Evolutionary conservation across 2,888 invertebrate species (phyloP).

Genomic region (Ceriagrion tenellum): DNA sequence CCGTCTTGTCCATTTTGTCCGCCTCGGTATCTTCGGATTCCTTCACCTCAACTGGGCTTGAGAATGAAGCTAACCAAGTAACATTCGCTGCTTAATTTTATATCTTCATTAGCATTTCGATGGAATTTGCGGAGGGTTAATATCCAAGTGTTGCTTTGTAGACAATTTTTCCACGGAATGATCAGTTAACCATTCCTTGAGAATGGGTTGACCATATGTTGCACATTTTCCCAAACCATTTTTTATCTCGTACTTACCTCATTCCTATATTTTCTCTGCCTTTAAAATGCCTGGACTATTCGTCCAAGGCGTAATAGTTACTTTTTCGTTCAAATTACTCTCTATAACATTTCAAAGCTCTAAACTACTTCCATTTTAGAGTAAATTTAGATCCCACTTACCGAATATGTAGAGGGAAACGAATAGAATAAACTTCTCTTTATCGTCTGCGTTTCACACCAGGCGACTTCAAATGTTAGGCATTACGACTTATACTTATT

Average conservation of each 20-base stretch:
- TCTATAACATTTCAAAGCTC: not conserved
- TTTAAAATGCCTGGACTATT: not conserved
- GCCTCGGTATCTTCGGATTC: not conserved
- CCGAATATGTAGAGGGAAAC: not conserved
- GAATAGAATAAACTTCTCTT: not conserved
- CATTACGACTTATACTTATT: no score
- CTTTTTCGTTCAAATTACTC: not conserved
- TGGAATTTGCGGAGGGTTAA: not conserved
- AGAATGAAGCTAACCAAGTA: not conserved
- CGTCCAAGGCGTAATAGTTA: not conserved
- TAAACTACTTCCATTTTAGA: not conserved
- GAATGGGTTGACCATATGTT: not conserved
- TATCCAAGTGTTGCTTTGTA: not conserved
- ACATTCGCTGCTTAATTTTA: not conserved
- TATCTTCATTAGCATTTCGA: not conserved
- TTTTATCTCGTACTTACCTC: not conserved
- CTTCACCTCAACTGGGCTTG: not conserved
- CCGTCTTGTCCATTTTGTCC: not conserved
- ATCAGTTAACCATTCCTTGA: not conserved
- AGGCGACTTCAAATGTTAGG: no score
- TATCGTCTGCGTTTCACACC: not conserved
- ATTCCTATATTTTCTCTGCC: not conserved
- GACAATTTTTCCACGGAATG: not conserved
- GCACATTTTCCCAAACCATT: not conserved
- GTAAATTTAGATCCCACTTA: not conserved